Conservation (phyloP, 1,140 invertebrate genomes). For the Chrysomallon squamiferum region DNA sequence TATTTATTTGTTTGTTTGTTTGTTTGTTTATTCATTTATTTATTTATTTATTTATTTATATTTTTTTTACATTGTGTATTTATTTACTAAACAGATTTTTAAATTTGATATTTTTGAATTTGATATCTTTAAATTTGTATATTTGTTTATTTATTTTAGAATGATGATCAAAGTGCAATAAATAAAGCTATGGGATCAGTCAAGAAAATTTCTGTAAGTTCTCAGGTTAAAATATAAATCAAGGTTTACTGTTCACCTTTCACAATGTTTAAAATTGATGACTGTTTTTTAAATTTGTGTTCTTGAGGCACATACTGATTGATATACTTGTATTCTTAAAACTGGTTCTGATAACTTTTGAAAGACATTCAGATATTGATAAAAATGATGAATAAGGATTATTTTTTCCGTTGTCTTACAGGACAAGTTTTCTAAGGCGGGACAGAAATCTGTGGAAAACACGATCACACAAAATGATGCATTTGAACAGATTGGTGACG, state of each 20-base stretch:
- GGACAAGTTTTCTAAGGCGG: slow-evolving; percentile 36
- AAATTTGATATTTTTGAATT: too few relatives aligned
- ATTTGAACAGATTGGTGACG: slow-evolving; percentile 89
- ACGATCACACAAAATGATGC: slow-evolving; percentile 82
- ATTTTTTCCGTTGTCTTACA: slow-evolving; percentile 32
- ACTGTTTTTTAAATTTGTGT: neutral
- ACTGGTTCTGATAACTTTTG: neutral
- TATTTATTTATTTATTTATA: too few relatives aligned
- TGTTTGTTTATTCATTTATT: too few relatives aligned
- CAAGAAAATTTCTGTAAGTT: slow-evolving; percentile 38
- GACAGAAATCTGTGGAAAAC: slow-evolving; percentile 56
- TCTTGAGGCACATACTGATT: neutral
- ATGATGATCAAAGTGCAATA: slow-evolving; percentile 34
- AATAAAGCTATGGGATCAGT: slow-evolving; percentile 31
- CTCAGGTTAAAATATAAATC: too few relatives aligned
- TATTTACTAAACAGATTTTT: too few relatives aligned
- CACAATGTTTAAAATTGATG: neutral
- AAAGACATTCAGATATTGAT: neutral
- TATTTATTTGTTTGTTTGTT: too few relatives aligned
- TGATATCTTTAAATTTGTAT: too few relatives aligned
- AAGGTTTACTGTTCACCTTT: neutral
- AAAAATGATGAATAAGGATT: neutral
- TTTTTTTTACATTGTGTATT: too few relatives aligned
- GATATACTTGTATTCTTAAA: neutral
- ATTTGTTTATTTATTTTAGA: too few relatives aligned